Conservation (phyloP, 2,113 vertebrate genomes). For the Rallus limicola region DNA sequence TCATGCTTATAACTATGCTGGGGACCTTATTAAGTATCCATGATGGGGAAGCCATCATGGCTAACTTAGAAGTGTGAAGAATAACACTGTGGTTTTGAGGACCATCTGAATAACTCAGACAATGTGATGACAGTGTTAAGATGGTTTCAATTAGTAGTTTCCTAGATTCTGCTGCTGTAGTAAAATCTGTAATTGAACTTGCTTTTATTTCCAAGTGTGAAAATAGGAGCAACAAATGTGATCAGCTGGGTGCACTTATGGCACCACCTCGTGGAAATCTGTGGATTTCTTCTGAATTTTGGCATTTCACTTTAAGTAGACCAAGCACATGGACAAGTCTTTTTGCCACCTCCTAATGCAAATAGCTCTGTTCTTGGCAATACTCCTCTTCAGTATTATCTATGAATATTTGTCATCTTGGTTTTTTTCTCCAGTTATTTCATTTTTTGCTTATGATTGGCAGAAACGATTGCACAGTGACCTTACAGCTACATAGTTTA, state of each 20-base stretch:
- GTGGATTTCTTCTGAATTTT: not conserved
- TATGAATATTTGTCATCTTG: not conserved
- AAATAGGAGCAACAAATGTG: fast-evolving
- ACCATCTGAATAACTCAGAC: not conserved
- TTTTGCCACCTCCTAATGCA: not conserved
- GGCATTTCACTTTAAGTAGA: not conserved
- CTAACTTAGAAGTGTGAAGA: not conserved
- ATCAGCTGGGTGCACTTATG: not conserved
- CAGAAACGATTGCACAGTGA: not conserved
- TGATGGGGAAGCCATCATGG: not conserved
- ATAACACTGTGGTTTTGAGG: not conserved
- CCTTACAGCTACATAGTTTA: not conserved
- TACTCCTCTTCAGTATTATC: not conserved
- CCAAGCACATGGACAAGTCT: not conserved
- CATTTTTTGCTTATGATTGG: not conserved
- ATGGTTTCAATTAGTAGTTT: not conserved
- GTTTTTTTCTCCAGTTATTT: not conserved
- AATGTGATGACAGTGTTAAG: not conserved
- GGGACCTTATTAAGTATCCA: not conserved
- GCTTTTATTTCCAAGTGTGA: not conserved
- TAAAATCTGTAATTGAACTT: too few relatives aligned
- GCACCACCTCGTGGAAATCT: not conserved
- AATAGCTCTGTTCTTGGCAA: not conserved
- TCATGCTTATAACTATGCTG: not conserved
- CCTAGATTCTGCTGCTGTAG: not conserved